Conservation (phyloP, 2,888 invertebrate genomes). For the Xestia xanthographa region DNA sequence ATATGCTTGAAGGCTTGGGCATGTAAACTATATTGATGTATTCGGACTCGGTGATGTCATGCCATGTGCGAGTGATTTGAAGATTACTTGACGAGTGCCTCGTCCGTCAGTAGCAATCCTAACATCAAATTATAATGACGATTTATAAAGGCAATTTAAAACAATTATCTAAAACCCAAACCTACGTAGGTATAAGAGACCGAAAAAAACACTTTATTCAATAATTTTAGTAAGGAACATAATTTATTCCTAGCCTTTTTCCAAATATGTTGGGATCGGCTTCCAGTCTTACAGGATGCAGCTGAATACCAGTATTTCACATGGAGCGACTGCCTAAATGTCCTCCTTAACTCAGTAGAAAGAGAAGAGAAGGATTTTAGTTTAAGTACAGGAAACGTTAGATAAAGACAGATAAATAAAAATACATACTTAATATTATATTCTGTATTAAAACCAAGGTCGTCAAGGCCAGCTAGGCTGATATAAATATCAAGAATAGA, state of each 20-base stretch:
- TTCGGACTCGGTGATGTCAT: slow-evolving; percentile 8
- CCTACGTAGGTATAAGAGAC: background rate
- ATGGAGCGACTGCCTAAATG: background rate
- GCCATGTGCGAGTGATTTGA: slow-evolving; percentile 3
- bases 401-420: background rate
- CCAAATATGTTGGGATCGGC: background rate
- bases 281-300: background rate
- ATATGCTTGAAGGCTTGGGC: too few species aligned
- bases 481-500: background rate
- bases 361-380: background rate
- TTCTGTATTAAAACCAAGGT: background rate
- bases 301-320: background rate
- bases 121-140: slow-evolving; percentile 6
- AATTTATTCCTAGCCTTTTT: background rate
- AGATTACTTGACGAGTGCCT: slow-evolving; percentile 7
- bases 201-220: background rate
- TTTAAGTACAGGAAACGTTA: background rate
- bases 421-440: background rate
- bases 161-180: background rate
- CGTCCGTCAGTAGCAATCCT: slow-evolving; percentile 6
- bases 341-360: background rate
- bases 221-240: background rate
- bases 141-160: background rate
- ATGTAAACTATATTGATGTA: too few species aligned
- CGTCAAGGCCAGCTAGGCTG: background rate